Conservation (phyloP, 2,113 vertebrate genomes). For the human region GRCh38 chr11:123469501-123470000, state of each 20-base stretch:
- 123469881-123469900: neutral
- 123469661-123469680: neutral
- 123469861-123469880: neutral
- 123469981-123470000: neutral
- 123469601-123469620: neutral
- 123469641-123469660: neutral
- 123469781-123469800: too few species aligned
- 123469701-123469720: rapidly evolving
- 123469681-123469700: too few species aligned
- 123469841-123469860: neutral
- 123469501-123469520: neutral
- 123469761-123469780: too few species aligned
- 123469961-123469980: neutral
- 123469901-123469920: neutral
- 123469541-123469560: neutral
- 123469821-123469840: too few species aligned
- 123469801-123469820: too few species aligned
- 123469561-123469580: neutral
- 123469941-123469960: neutral
- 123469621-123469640: neutral
- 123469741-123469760: too few species aligned
- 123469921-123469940: neutral
- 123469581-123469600: neutral
- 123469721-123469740: rapidly evolving
- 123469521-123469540: neutral